Percentiles rank a stretch among this genome's conserved stretches.
phyloP scores from a whole-genome alignment of 2,888 invertebrate genomes.

The Yponomeuta sedellus region DNA sequence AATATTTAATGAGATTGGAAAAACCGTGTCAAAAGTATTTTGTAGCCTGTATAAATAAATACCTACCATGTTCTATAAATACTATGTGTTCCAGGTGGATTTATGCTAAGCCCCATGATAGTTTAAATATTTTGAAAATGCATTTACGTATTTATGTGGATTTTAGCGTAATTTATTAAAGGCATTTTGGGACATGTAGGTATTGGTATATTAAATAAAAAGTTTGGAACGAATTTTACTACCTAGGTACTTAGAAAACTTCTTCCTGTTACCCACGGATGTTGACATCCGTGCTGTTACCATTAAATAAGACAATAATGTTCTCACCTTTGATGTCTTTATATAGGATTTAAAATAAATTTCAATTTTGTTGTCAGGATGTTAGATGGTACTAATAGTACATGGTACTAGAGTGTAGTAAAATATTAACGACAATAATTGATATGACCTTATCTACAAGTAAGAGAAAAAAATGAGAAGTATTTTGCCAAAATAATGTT shows the following conservation, averaged over 20 bases:
- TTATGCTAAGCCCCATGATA: neutral
- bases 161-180: neutral
- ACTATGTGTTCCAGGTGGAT: neutral
- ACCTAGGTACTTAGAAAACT: too few species aligned
- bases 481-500: slow-evolving; percentile 11
- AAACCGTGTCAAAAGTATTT: neutral
- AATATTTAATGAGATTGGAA: neutral
- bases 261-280: too few species aligned
- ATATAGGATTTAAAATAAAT: neutral
- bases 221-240: too few species aligned
- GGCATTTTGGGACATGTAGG: neutral
- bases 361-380: neutral
- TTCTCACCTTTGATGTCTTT: neutral
- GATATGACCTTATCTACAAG: neutral
- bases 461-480: neutral
- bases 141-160: neutral
- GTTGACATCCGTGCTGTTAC: too few species aligned
- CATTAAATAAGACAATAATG: neutral
- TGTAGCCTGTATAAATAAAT: neutral
- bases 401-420: neutral
- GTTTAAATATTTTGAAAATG: neutral
- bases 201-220: too few species aligned
- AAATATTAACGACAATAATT: neutral
- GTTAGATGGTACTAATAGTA: neutral
- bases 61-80: neutral